Evolutionary conservation across 2,888 invertebrate genomes (phyloP).

Genomic region (Latrodectus hesperus): DNA sequence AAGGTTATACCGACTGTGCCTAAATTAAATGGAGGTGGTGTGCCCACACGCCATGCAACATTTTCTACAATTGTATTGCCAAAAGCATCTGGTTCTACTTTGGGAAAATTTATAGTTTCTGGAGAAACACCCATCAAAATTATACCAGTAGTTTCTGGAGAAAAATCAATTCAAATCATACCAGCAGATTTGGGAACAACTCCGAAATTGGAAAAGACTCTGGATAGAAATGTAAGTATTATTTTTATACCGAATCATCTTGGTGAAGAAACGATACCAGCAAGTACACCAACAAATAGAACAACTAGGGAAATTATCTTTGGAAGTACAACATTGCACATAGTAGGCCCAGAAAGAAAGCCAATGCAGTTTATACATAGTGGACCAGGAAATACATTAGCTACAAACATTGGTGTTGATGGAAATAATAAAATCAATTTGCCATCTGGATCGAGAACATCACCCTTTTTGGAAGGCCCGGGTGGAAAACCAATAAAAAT

Average conservation of each 20-base stretch:
- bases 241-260: not conserved
- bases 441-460: not conserved
- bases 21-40: too few species aligned
- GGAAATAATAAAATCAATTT: not conserved
- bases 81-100: not conserved
- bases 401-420: not conserved
- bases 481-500: not conserved
- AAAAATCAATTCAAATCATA: not conserved
- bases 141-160: not conserved
- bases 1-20: too few species aligned
- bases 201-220: not conserved
- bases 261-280: not conserved
- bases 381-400: not conserved
- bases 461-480: not conserved
- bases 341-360: not conserved
- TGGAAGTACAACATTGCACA: not conserved
- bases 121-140: not conserved
- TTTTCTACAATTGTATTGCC: not conserved
- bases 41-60: not conserved
- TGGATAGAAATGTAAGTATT: not conserved
- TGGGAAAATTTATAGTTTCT: not conserved
- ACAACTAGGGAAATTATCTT: not conserved
- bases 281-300: too few species aligned
- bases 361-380: not conserved
- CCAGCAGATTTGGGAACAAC: not conserved